Percentiles rank a stretch among this genome's conserved stretches.
Evolutionary conservation across 1,140 invertebrate genomes (phyloP).

Genomic region (Physella acuta): DNA sequence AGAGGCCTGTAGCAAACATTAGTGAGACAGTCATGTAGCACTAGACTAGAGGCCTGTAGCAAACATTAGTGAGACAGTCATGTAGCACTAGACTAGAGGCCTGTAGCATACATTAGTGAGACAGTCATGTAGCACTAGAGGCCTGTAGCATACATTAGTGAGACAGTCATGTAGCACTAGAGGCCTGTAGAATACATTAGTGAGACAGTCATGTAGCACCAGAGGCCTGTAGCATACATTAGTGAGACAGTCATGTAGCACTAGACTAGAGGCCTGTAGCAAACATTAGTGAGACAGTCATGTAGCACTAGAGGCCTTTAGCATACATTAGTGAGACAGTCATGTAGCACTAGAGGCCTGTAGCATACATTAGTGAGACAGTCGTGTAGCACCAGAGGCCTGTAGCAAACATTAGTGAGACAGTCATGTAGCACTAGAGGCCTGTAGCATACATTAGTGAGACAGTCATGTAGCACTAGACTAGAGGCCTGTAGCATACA

Average conservation of each 20-base stretch:
- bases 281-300: constrained; percentile 58
- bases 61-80: constrained; percentile 58
- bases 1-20: constrained; percentile 37
- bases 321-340: constrained; percentile 40
- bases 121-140: constrained; percentile 53
- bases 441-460: constrained; percentile 54
- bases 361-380: constrained; percentile 54
- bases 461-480: constrained; percentile 54
- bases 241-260: constrained; percentile 44
- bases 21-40: constrained; percentile 44
- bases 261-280: constrained; percentile 47
- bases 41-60: constrained; percentile 47
- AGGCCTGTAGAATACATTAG: constrained; percentile 52
- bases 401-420: constrained; percentile 31
- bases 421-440: constrained; percentile 47
- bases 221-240: constrained; percentile 42
- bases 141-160: constrained; percentile 42
- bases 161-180: constrained; percentile 46
- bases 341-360: constrained; percentile 47
- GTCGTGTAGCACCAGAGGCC: constrained; percentile 52
- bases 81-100: constrained; percentile 40
- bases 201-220: constrained; percentile 55
- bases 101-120: constrained; percentile 54
- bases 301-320: constrained; percentile 46
- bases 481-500: constrained; percentile 41